Evolutionary conservation across 2,888 invertebrate genomes (phyloP).

Genomic region (Falcaria lacertinaria): DNA sequence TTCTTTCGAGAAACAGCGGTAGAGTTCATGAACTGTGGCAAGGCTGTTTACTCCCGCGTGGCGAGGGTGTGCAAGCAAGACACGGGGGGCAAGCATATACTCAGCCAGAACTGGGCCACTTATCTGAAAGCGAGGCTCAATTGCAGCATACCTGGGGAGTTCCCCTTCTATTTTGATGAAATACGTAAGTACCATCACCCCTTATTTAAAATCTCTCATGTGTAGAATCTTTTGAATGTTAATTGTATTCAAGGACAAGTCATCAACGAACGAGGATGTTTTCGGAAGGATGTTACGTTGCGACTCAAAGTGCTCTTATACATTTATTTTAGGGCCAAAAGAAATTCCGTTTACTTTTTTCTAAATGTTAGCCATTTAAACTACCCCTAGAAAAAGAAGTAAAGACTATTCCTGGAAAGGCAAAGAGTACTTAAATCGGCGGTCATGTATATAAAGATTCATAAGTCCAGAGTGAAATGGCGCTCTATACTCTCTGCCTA

Average conservation of each 20-base stretch:
- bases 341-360: background rate
- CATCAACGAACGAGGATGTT: background rate
- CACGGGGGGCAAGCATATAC: conserved; percentile 82
- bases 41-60: conserved; percentile 85
- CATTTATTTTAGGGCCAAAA: background rate
- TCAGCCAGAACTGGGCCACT: conserved; percentile 84
- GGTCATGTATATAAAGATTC: too few species aligned
- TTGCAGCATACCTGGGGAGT: conserved; percentile 86
- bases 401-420: too few species aligned
- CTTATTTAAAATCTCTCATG: background rate
- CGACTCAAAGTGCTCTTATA: background rate
- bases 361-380: too few species aligned
- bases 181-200: conserved; percentile 77
- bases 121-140: conserved; percentile 84
- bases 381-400: too few species aligned
- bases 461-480: too few species aligned
- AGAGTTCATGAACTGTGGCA: conserved; percentile 84
- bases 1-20: conserved; percentile 87
- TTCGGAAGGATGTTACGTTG: background rate
- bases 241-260: background rate
- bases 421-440: too few species aligned
- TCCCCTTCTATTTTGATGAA: conserved; percentile 87
- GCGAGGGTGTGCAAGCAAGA: conserved; percentile 87
- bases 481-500: too few species aligned
- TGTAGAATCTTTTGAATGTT: background rate